Conservation (phyloP, 2,888 invertebrate species). For the Heteromurus nitidus region DNA sequence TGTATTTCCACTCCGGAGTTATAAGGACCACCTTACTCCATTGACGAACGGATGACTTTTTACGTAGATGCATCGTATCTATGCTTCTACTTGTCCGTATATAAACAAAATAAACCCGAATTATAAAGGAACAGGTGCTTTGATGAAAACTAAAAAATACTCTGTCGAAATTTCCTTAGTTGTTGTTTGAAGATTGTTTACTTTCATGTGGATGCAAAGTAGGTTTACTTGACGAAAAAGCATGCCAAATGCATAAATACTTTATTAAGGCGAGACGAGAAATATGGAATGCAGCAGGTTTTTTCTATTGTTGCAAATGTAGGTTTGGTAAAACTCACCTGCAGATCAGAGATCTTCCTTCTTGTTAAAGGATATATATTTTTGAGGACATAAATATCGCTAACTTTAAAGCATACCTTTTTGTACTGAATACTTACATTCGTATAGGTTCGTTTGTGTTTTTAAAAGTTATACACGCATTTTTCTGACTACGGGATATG, state of each 20-base stretch:
- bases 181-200: constrained; percentile 27
- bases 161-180: not conserved
- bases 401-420: no score
- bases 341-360: no score
- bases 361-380: no score
- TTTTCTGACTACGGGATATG: constrained; percentile 26
- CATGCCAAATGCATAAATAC: not conserved
- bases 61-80: constrained; percentile 1
- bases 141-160: not conserved
- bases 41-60: no score
- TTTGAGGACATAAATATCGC: no score
- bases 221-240: not conserved
- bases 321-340: no score
- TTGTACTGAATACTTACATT: no score
- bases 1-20: no score
- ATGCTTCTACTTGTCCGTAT: not conserved
- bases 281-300: constrained; percentile 27
- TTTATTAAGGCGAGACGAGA: not conserved
- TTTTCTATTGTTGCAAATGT: no score
- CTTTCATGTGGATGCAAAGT: constrained; percentile 16
- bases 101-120: not conserved
- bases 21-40: not conserved
- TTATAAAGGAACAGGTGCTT: constrained; percentile 7
- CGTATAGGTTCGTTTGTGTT: no score
- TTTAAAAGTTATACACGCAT: constrained; percentile 23